Evolutionary conservation across 2,888 invertebrate species (phyloP), one percentile per base, ranked within the genome.

Genomic region (Antheraea yamamai): DNA sequence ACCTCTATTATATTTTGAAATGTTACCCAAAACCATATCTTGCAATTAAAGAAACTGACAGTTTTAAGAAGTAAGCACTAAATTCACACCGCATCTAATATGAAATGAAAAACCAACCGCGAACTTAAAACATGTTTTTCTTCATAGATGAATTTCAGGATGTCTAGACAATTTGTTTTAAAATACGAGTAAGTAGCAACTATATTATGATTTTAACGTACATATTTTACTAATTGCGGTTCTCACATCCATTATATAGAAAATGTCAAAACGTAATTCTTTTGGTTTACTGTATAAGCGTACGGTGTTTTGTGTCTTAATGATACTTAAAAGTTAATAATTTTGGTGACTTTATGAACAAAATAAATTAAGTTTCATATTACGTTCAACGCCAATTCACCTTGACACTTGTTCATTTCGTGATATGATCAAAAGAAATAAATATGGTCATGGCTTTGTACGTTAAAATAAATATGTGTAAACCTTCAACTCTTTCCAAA

Each of bases 321-420:
- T 61, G 10, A 20, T 58, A 10, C 7, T 61, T 23, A 61, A 1
- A 61, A 61, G 61, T 8, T 20, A 23, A 23, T 61, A 61, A 61
- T 23, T n/a, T 61, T 61, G 10, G 61, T 23, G 23, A 12, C 12
- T 61, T 61, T 61, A 23, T 3, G 12, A 61, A 66, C 16, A 26
- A 16, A 26, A 30, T 66, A 66, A 26, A 66, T 66, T 26, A 23
- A 66, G 26, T 16, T 8, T 70, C 26, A 20, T 70, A 70, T 39
- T 70, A 70, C 18, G 18, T 70, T 70, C 20, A n/a, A 20, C 12
- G 39, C 39, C 70, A n/a, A 70, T 70, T 70, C n/a, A 70, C 70
- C 70, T 70, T 70, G 20, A 39, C 39, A 39, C 70, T 70, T 39
- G 70, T 39, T 66, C 18, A 66, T 30, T 66, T 30, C 14, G 6